Evolutionary conservation across 2,797 vertebrate species (phyloP).

Genomic region (Ceyx erithaca): DNA sequence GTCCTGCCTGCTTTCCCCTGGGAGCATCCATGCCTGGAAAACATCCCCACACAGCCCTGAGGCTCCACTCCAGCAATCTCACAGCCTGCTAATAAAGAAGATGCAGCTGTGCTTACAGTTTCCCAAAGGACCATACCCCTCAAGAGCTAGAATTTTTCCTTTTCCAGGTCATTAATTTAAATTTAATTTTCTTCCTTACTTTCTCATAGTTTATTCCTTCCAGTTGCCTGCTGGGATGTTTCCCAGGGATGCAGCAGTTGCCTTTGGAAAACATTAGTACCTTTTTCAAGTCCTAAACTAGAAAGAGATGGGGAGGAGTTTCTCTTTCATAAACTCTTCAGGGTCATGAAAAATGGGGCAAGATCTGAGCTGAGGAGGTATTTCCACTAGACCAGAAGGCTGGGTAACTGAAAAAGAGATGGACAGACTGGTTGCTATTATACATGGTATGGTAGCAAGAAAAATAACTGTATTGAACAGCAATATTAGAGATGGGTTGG

Average conservation of each 20-base stretch:
- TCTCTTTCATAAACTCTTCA: background rate
- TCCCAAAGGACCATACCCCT: background rate
- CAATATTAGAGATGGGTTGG: background rate
- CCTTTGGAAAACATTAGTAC: background rate
- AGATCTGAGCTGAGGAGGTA: background rate
- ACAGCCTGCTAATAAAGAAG: background rate
- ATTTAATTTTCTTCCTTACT: constrained; percentile 11
- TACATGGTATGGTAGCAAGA: background rate
- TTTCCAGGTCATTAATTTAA: background rate
- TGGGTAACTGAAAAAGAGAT: background rate
- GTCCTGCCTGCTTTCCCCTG: background rate
- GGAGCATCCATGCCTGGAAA: background rate
- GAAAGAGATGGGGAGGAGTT: background rate
- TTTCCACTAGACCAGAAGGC: background rate
- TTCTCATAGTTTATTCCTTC: background rate
- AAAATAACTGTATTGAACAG: background rate
- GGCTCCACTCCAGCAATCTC: background rate
- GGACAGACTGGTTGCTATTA: background rate
- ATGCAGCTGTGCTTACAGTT: background rate
- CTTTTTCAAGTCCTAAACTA: background rate
- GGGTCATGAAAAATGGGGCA: background rate
- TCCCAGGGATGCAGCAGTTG: background rate
- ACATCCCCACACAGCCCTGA: background rate
- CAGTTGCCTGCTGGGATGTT: background rate
- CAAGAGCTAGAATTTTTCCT: background rate